These are phyloP conservation scores for Germaria angustata DNA, from an alignment of 2,888 invertebrate species.

Conservation along the genomic window DNA sequence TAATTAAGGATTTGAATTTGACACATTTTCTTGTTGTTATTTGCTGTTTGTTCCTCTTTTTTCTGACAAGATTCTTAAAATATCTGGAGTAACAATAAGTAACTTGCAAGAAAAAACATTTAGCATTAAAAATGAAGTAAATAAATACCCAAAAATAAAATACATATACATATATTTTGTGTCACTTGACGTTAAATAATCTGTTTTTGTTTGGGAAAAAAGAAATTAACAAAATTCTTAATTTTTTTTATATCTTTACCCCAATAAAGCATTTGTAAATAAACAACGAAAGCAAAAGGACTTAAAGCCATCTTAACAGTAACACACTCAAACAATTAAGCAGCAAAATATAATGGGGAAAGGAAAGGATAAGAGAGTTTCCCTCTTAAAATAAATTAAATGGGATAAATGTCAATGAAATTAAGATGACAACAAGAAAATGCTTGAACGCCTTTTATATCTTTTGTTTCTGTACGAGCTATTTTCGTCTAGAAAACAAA, in stretches of 20 bases:
- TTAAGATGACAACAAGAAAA: slow-evolving; percentile 58
- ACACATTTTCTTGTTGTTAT: slow-evolving; percentile 44
- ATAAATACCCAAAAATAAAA: slow-evolving; percentile 12
- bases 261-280: background rate
- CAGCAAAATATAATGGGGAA: background rate
- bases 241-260: slow-evolving; percentile 20
- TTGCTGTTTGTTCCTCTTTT: background rate
- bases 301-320: slow-evolving; percentile 52
- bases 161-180: background rate
- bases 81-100: slow-evolving; percentile 40
- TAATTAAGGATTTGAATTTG: slow-evolving; percentile 67
- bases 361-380: background rate
- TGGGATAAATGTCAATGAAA: slow-evolving; percentile 63
- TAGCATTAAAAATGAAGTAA: slow-evolving; percentile 12
- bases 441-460: slow-evolving; percentile 54
- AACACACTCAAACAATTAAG: slow-evolving; percentile 55
- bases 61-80: slow-evolving; percentile 31
- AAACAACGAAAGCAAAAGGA: slow-evolving; percentile 40
- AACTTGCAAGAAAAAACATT: slow-evolving; percentile 3
- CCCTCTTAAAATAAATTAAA: slow-evolving; percentile 54
- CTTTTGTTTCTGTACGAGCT: background rate
- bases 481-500: background rate
- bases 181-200: slow-evolving; percentile 4
- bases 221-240: slow-evolving; percentile 43
- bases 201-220: background rate